These are phyloP conservation scores for Melozone crissalis DNA, from an alignment of 2,113 vertebrate genomes.

Conservation along the genomic window DNA sequence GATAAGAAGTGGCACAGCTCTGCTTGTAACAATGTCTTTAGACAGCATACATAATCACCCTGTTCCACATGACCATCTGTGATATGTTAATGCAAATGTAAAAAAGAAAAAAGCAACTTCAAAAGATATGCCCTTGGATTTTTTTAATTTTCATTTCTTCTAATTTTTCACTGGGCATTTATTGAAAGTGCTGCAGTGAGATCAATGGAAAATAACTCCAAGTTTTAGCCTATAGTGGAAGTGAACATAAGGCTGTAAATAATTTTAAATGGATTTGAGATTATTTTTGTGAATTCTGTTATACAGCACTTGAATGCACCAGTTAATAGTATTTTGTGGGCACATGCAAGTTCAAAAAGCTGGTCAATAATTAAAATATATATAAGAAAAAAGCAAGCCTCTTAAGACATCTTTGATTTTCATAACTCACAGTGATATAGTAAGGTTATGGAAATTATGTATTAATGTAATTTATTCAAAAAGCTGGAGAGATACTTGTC, in stretches of 20 bases:
- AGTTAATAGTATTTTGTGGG: not conserved
- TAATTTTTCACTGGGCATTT: not conserved
- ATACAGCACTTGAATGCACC: not conserved
- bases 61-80: slow-evolving; percentile 3
- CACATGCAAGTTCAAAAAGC: not conserved
- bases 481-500: not conserved
- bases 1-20: not conserved
- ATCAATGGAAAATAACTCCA: slow-evolving; percentile 1
- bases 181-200: not conserved
- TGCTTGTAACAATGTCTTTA: not conserved
- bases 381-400: not conserved
- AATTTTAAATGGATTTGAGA: not conserved
- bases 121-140: not conserved
- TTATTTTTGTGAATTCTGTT: not conserved
- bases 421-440: not conserved
- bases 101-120: not conserved
- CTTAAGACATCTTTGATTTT: not conserved
- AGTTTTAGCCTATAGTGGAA: not conserved
- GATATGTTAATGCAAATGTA: not conserved
- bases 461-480: not conserved
- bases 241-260: not conserved
- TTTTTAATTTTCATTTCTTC: not conserved
- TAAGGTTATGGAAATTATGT: not conserved
- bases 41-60: not conserved
- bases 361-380: not conserved